Evolutionary conservation across 2,888 invertebrate species (phyloP).

Genomic region (Erebia ligea): DNA sequence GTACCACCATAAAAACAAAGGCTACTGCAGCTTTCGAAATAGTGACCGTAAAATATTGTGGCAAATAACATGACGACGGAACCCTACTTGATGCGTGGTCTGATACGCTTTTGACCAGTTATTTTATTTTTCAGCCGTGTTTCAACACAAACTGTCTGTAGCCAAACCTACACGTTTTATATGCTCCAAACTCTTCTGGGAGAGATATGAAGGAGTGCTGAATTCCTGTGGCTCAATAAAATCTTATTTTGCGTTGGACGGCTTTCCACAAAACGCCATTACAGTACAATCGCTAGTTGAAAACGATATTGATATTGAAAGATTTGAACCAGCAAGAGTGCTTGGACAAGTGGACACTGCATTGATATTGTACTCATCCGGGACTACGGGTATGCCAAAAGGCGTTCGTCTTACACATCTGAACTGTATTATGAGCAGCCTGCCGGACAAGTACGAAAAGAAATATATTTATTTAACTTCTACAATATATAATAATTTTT

Average conservation of each 20-base stretch:
- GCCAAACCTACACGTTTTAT: constrained; percentile 87
- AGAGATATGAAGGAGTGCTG: constrained; percentile 59
- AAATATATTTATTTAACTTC: not conserved
- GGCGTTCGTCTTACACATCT: constrained; percentile 85
- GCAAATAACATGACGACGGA: no score
- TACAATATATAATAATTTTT: not conserved
- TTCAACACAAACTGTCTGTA: constrained; percentile 85
- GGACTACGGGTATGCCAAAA: constrained; percentile 87
- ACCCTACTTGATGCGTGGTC: no score
- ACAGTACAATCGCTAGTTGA: constrained; percentile 52
- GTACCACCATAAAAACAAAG: no score
- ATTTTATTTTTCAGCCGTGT: constrained; percentile 75
- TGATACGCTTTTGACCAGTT: no score
- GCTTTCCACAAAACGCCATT: constrained; percentile 45
- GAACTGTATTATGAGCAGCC: constrained; percentile 74
- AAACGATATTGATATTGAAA: constrained; percentile 51
- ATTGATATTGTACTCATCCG: constrained; percentile 86
- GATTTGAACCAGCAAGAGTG: constrained; percentile 70
- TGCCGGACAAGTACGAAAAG: constrained; percentile 53
- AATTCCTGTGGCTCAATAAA: constrained; percentile 56
- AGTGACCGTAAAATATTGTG: no score
- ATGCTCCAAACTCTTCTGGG: constrained; percentile 79
- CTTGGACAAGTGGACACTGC: constrained; percentile 64
- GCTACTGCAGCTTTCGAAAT: no score
- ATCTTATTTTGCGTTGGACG: constrained; percentile 56